These are phyloP conservation scores for Chrysoperla carnea DNA, from an alignment of 1,140 invertebrate species.

Conservation along the genomic window DNA sequence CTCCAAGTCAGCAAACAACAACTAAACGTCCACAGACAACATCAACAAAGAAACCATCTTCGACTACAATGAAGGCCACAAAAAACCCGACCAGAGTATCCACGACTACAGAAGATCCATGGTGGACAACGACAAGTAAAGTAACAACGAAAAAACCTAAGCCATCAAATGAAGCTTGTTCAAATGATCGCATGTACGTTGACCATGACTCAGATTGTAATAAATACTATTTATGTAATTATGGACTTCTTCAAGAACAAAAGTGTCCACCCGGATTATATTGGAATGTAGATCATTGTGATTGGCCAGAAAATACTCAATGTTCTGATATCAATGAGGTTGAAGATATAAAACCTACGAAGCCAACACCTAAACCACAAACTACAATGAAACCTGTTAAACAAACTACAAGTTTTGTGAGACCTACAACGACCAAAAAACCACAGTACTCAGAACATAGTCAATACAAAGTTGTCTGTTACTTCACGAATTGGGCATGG, in stretches of 20 bases:
- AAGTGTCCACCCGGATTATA: slow-evolving; percentile 48
- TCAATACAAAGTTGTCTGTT: slow-evolving; percentile 49
- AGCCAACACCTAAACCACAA: slow-evolving; percentile 7
- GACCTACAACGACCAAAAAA: slow-evolving; percentile 32
- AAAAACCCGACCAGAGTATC: not conserved
- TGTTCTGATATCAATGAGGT: slow-evolving; percentile 20
- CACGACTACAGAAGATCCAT: slow-evolving; percentile 4
- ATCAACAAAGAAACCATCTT: not conserved
- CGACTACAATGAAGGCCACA: not conserved
- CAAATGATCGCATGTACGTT: slow-evolving; percentile 33
- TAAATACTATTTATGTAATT: slow-evolving; percentile 65
- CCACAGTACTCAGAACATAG: slow-evolving; percentile 33
- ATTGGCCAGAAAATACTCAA: slow-evolving; percentile 53
- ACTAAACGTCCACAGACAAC: not conserved
- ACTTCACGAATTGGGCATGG: slow-evolving; percentile 60
- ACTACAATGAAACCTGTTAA: slow-evolving; percentile 1
- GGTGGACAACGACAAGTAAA: slow-evolving; percentile 1
- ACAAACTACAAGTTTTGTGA: not conserved
- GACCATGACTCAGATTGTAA: slow-evolving; percentile 48
- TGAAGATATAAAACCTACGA: slow-evolving; percentile 10
- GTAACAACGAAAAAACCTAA: slow-evolving; percentile 8
- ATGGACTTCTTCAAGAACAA: slow-evolving; percentile 43
- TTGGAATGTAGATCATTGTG: slow-evolving; percentile 64
- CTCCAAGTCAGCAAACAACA: slow-evolving; percentile 1
- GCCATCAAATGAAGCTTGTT: slow-evolving; percentile 2